phyloP scores from a whole-genome alignment of 2,888 invertebrate species.

The Carterocephalus palaemon region DNA sequence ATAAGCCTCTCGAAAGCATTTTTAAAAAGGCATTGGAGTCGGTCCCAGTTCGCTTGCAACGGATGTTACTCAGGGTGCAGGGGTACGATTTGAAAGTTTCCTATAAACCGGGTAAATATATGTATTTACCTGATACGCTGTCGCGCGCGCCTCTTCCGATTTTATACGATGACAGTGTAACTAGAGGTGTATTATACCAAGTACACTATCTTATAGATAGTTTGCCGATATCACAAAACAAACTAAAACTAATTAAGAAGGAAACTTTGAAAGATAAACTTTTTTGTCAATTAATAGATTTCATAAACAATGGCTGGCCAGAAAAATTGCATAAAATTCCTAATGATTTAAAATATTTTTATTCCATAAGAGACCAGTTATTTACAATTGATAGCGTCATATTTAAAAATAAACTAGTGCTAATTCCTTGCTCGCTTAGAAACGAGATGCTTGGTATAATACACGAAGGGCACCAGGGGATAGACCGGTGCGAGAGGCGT shows the following conservation, averaged over 20 bases:
- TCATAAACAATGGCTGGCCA: conserved; percentile 24
- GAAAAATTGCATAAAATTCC: conserved; percentile 15
- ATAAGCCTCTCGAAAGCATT: conserved; percentile 25
- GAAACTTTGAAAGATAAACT: too few relatives aligned
- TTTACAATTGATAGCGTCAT: conserved; percentile 1
- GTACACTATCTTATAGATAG: neutral
- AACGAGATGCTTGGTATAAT: conserved; percentile 9
- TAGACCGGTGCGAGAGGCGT: conserved; percentile 25
- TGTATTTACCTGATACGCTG: conserved; percentile 26
- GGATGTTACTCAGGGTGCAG: conserved; percentile 27
- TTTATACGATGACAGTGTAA: conserved; percentile 13
- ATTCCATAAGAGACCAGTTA: conserved; percentile 21
- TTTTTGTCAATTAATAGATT: too few relatives aligned
- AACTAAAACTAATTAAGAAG: conserved; percentile 10
- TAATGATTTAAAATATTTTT: conserved; percentile 18
- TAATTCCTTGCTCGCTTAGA: conserved; percentile 13
- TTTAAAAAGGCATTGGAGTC: conserved; percentile 25
- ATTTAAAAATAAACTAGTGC: conserved; percentile 10
- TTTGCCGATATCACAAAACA: conserved; percentile 5
- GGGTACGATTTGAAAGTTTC: too few relatives aligned
- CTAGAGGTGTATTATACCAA: conserved; percentile 5
- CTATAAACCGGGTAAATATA: conserved; percentile 26
- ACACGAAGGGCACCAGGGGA: conserved; percentile 9
- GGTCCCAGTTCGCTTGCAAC: too few relatives aligned
- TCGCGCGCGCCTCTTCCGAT: conserved; percentile 25